These are phyloP conservation scores for Drosophila arawakana DNA, from an alignment of 1,140 invertebrate genomes.

Conservation along the genomic window DNA sequence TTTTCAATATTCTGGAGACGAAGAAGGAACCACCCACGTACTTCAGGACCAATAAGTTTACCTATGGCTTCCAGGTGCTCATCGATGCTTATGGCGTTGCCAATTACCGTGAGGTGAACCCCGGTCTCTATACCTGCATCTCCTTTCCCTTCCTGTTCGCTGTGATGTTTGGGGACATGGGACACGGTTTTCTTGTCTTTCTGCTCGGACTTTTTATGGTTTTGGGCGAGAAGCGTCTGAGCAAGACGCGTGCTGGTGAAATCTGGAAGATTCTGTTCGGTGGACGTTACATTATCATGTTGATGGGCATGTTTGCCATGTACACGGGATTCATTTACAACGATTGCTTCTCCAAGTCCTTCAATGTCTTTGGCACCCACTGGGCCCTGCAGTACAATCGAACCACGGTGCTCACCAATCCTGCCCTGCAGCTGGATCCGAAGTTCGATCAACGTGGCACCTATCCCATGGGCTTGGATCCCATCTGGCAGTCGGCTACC, in stretches of 20 bases:
- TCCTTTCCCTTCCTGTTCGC: constrained; percentile 91
- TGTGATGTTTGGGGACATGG: constrained; percentile 91
- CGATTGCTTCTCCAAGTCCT: constrained; percentile 97
- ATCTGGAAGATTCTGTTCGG: constrained; percentile 99
- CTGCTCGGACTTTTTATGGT: constrained; percentile 88
- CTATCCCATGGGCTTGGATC: constrained; percentile 86
- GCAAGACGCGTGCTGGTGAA: constrained; percentile 89
- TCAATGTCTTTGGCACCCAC: constrained; percentile 96
- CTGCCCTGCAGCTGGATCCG: constrained; percentile 88
- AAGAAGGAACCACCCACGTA: constrained; percentile 91
- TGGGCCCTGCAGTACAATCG: constrained; percentile 89
- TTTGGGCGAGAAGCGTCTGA: constrained; percentile 89
- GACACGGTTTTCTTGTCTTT: constrained; percentile 89
- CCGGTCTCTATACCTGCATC: constrained; percentile 89
- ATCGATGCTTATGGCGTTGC: constrained; percentile 94
- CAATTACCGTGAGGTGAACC: constrained; percentile 91
- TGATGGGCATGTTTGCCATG: constrained; percentile 98
- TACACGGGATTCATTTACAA: constrained; percentile 99
- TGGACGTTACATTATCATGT: constrained; percentile 97
- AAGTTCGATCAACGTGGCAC: constrained; percentile 84
- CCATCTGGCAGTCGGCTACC: constrained; percentile 93
- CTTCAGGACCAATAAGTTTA: constrained; percentile 93
- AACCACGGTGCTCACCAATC: constrained; percentile 84
- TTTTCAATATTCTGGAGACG: constrained; percentile 93
- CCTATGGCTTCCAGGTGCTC: constrained; percentile 91